Evolutionary conservation across 2,113 vertebrate species (phyloP), one percentile per base, ranked within the genome.

Genomic region (Oreochromis niloticus): DNA sequence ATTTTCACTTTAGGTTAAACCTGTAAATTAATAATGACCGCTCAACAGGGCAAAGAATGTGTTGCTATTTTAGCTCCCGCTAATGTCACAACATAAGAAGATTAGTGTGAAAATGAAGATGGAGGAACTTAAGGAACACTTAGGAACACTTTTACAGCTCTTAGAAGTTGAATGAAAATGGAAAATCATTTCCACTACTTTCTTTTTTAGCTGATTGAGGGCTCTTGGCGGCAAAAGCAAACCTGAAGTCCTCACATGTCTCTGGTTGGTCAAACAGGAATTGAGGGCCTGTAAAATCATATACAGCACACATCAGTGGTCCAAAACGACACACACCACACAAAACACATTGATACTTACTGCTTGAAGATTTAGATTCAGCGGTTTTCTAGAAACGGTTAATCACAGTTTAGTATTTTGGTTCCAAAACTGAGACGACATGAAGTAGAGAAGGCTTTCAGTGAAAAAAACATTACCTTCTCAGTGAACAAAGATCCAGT

Each of bases 131-230:
- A 12, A 63, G 24, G 24, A 24, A 24, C 24, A 24, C 54, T 32
- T 82, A 7, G 27, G 13, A 24, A 54, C 3, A 81, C 34, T 54
- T 57, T 14, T 83, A 59, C 19, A 90, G 71, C 52, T 89, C 84
- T 80, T 79, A 95, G 83, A 96, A 96, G 87, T 92, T 95, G 82
- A 97, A 96, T 27, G 95, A 95, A 88, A 97, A 97, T n/a, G 95
- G 88, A 78, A 96, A 95, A 1, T 91, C 90, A 5, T 95, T 91
- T 12, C 3, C 75, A 27, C n/a, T 79, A 39, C 89, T 83, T n/a
- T 93, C 87, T 75, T 87, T 90, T 41, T 89, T 52, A 22, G 59
- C 24, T 27, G 89, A 41, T n/a, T 68, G 73, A 63, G 95, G 89
- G 78, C 92, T 95, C 43, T 93, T 91, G 16, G 92, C 27, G 22